A percentile compares a stretch with the other conserved stretches of the same genome.
Conservation (phyloP, 1,140 invertebrate species). For the Sitobion miscanthi region DNA sequence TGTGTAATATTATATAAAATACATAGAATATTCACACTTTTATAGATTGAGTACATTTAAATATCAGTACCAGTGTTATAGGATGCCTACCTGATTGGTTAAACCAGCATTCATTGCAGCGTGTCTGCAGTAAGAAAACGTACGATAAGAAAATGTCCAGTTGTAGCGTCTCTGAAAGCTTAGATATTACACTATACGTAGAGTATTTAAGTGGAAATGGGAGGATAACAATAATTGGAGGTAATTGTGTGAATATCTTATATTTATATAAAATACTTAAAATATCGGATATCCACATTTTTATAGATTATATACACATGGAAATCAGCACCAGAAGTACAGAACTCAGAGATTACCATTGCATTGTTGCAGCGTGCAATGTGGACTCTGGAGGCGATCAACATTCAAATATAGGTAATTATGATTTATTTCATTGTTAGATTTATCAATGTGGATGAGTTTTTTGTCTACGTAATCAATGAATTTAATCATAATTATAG, state of each 20-base stretch:
- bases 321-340: neutral
- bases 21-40: neutral
- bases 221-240: neutral
- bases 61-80: neutral
- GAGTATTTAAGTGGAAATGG: no score
- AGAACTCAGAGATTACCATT: neutral
- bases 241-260: neutral
- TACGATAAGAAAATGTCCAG: neutral
- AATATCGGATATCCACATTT: neutral
- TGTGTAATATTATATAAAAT: neutral
- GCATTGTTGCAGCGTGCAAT: neutral
- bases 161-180: neutral
- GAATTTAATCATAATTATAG: neutral
- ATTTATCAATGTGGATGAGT: neutral
- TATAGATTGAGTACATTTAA: neutral
- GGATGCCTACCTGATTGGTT: neutral
- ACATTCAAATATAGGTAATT: neutral
- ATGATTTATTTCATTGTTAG: neutral
- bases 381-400: neutral
- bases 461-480: rapidly evolving
- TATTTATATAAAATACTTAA: neutral
- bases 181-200: no score
- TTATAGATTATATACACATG: neutral
- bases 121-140: no score
- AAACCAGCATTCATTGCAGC: neutral